Evolutionary conservation across 2,113 vertebrate genomes (phyloP).

Genomic region (Clarias gariepinus): DNA sequence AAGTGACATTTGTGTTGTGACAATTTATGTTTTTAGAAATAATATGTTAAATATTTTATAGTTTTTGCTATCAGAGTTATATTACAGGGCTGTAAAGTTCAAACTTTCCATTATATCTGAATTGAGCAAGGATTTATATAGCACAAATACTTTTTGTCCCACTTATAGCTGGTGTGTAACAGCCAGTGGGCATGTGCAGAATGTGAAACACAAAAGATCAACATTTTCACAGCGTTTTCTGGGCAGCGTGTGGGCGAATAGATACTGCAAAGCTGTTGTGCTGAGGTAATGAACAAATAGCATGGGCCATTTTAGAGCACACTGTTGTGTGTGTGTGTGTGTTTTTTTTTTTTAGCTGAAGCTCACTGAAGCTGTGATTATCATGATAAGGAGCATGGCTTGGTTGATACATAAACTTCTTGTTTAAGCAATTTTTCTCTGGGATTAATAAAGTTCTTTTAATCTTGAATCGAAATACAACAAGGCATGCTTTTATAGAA

Average conservation of each 20-base stretch:
- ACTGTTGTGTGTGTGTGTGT: neutral
- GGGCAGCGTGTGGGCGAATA: constrained; percentile 24
- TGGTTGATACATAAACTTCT: neutral
- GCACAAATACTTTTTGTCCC: neutral
- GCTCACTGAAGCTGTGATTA: neutral
- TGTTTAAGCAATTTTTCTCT: too few relatives aligned
- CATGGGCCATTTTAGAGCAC: constrained; percentile 23
- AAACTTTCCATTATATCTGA: constrained; percentile 9
- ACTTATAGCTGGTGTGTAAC: constrained; percentile 17
- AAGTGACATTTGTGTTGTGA: constrained; percentile 3
- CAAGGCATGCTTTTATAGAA: neutral
- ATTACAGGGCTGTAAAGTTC: neutral
- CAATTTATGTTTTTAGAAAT: constrained; percentile 12
- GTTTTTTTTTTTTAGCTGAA: neutral
- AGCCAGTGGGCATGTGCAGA: constrained; percentile 21
- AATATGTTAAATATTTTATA: constrained; percentile 5
- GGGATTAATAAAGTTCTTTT: too few relatives aligned
- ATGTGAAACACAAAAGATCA: constrained; percentile 31
- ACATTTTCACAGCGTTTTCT: constrained; percentile 17
- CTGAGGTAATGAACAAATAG: constrained; percentile 15
- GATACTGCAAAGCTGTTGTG: constrained; percentile 20
- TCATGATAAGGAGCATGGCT: neutral
- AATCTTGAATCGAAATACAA: neutral
- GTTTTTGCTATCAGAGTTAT: neutral
- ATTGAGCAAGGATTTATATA: constrained; percentile 1